phyloP scores from a whole-genome alignment of 2,888 invertebrate genomes.

The Exocentrus adspersus region DNA sequence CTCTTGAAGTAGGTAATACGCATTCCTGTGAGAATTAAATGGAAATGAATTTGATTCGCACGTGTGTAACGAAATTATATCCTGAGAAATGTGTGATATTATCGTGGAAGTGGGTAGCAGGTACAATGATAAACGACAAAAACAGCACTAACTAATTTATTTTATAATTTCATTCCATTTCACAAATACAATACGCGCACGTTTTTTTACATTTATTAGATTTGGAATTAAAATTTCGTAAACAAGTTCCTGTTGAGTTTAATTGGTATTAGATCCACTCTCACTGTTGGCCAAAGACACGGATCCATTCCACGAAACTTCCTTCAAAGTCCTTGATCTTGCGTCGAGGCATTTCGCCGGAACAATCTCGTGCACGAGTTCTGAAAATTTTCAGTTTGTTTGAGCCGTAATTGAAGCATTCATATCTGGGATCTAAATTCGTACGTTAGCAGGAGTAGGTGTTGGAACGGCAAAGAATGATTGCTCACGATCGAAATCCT shows the following conservation, averaged over 20 bases:
- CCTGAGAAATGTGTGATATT: too few relatives aligned
- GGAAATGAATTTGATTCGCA: too few relatives aligned
- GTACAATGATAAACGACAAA: too few relatives aligned
- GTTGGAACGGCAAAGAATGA: constrained; percentile 26
- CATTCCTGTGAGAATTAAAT: too few relatives aligned
- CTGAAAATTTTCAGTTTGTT: constrained; percentile 3
- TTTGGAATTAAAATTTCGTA: too few relatives aligned
- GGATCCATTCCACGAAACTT: background rate
- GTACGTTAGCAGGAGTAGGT: constrained; percentile 26
- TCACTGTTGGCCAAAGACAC: constrained; percentile 6
- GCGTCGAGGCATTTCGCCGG: constrained; percentile 17
- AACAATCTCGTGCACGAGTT: constrained; percentile 21
- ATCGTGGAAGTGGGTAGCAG: too few relatives aligned
- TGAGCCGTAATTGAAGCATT: constrained; percentile 29
- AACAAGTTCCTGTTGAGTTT: background rate
- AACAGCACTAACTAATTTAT: too few relatives aligned
- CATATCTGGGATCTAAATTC: constrained; percentile 26
- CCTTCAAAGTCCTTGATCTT: constrained; percentile 12
- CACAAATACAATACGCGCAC: too few relatives aligned
- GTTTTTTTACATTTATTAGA: too few relatives aligned
- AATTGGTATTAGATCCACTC: constrained; percentile 5
- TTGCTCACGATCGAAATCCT: constrained; percentile 24
- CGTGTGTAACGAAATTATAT: too few relatives aligned
- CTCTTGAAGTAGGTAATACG: too few relatives aligned
- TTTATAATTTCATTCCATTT: too few relatives aligned